Conservation (phyloP, 2,113 vertebrate genomes). For the Philantomba maxwellii region DNA sequence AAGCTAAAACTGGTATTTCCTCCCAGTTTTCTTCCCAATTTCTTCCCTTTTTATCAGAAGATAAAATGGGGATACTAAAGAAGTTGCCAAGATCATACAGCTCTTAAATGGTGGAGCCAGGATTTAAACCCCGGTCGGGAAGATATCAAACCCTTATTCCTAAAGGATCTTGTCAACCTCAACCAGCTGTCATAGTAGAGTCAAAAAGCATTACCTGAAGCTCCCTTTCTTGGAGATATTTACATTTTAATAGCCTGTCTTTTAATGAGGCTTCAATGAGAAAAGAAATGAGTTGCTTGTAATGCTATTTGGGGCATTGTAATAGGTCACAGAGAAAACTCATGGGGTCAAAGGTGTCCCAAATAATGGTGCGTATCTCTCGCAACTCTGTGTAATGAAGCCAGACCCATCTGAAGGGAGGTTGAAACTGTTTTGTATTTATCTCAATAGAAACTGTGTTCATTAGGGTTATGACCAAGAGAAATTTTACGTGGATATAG, state of each 20-base stretch:
- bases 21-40: background rate
- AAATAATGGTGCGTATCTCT: slow-evolving; percentile 32
- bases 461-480: background rate
- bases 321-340: slow-evolving; percentile 48
- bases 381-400: background rate
- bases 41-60: background rate
- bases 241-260: slow-evolving; percentile 66
- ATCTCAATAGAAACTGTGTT: background rate
- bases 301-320: slow-evolving; percentile 26
- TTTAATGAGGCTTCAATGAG: slow-evolving; percentile 58
- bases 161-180: background rate
- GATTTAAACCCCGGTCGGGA: background rate
- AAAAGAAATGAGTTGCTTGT: slow-evolving; percentile 64
- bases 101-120: background rate
- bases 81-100: background rate
- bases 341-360: slow-evolving; percentile 23
- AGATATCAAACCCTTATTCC: background rate
- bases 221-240: slow-evolving; percentile 32
- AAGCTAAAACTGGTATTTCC: background rate
- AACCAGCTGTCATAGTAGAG: slow-evolving; percentile 25
- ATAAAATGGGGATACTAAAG: background rate
- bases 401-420: background rate
- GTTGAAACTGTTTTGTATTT: background rate
- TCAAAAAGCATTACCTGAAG: slow-evolving; percentile 33
- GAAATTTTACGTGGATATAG: background rate